These are phyloP conservation scores for Porites cylindrica DNA, from an alignment of 92 coral and sea anemone species.

Conservation along the genomic window DNA sequence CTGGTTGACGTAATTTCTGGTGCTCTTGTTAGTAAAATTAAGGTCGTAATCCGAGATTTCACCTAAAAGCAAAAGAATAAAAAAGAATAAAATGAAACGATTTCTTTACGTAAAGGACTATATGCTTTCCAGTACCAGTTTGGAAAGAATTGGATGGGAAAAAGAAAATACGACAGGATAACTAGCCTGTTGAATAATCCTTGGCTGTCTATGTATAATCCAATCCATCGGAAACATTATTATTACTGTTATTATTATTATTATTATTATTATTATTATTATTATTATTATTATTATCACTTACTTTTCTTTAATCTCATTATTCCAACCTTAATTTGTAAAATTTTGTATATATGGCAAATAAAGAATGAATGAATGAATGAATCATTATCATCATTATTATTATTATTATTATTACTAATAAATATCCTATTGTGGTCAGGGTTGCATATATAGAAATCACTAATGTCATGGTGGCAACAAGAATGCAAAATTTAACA, in stretches of 20 bases:
- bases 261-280: too few relatives aligned
- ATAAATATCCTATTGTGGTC: too few relatives aligned
- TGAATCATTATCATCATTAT: neutral
- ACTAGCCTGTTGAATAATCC: neutral
- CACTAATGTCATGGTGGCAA: too few relatives aligned
- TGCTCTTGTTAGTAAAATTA: neutral
- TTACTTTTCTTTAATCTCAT: too few relatives aligned
- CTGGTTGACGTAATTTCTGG: neutral
- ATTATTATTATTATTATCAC: too few relatives aligned
- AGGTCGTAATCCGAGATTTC: slow-evolving; percentile 1
- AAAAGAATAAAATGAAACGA: neutral
- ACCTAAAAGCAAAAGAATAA: neutral
- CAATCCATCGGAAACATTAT: neutral
- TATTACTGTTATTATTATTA: neutral
- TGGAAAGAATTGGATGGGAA: neutral
- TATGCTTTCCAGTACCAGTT: too few relatives aligned
- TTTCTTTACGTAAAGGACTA: neutral
- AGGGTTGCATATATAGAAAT: too few relatives aligned
- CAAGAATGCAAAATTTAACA: too few relatives aligned
- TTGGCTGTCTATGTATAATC: neutral
- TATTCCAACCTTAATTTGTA: too few relatives aligned
- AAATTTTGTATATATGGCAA: too few relatives aligned
- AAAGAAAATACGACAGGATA: neutral
- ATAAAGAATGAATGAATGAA: too few relatives aligned
- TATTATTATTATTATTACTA: neutral